Evolutionary conservation across 2,113 vertebrate genomes (phyloP), one percentile per base, ranked within the genome.

Genomic region (Melanerpes aurifrons): DNA sequence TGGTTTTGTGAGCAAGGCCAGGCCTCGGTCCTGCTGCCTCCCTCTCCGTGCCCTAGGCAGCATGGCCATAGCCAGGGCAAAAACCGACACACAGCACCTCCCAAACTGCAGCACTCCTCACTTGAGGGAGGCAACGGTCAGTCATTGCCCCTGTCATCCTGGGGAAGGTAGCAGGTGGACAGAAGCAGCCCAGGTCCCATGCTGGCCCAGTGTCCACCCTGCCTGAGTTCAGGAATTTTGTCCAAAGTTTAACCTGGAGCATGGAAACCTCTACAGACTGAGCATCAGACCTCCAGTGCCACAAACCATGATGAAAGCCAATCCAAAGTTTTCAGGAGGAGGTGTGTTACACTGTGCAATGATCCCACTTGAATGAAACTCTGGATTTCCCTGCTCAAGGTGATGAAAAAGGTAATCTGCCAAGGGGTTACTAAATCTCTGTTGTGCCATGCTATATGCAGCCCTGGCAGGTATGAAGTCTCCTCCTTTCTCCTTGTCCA

Each of bases 321-420:
- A 8, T 25, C 18, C 43, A 26, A 57, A 64, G 10, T 72, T 79
- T 87, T 56, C 68, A 89, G 29, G 80, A 19, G 11, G 16, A 86
- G 28, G 15, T 8, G 15, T 64, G 19, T 69, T 61, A 68, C 19
- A 29, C 21, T 0, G 0, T 28, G 28, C 25, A 75, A 29, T 0
- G 0, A 64, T 21, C 32, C 20, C 48, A 32, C 31, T 4, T 58
- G 69, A 67, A 59, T 4, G 10, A 71, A 53, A 31, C 53, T 86
- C 48, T 63, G 45, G 25, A 89, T 78, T 54, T 79, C 75, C 48
- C 45, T 4, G 2, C 24, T 82, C 75, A 70, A 86, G 85, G 74
- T 58, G 56, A 87, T 15, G 59, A 82, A 82, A 93, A 91, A 77
- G 21, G 21, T 26, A 76, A 5, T 91, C 89, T 82, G 80, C 59